phyloP scores from a whole-genome alignment of 2,797 vertebrate genomes.

The Delichon dasypus region DNA sequence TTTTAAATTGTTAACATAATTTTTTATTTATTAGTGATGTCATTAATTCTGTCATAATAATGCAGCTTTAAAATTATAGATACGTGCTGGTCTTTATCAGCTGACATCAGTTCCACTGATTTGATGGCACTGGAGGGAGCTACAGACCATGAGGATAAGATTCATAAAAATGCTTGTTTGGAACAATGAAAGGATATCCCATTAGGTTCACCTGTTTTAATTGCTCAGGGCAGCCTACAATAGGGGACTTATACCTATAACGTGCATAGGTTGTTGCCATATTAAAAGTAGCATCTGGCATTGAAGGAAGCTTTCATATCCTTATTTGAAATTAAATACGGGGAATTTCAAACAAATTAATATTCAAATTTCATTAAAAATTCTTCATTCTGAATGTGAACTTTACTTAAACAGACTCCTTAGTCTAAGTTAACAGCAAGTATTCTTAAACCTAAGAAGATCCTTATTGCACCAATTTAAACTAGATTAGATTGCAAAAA shows the following conservation, averaged over 20 bases:
- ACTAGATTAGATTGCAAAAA: neutral
- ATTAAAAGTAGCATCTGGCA: neutral
- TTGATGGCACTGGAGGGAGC: conserved; percentile 35
- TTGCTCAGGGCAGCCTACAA: neutral
- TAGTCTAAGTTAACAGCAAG: neutral
- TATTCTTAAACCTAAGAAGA: neutral
- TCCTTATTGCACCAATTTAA: neutral
- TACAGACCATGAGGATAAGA: neutral
- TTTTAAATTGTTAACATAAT: neutral
- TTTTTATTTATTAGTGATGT: neutral
- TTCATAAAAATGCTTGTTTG: neutral
- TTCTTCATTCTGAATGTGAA: neutral
- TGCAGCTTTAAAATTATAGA: neutral
- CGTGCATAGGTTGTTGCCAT: neutral
- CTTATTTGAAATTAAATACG: neutral
- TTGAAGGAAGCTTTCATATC: neutral
- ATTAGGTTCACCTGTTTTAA: neutral
- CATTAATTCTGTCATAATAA: neutral
- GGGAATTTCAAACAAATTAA: neutral
- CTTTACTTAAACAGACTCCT: neutral
- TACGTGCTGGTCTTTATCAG: neutral
- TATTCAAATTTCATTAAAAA: neutral
- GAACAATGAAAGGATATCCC: neutral
- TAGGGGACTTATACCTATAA: neutral
- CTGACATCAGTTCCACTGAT: neutral